phyloP scores from a whole-genome alignment of 1,140 invertebrate genomes.

The Pinna nobilis region DNA sequence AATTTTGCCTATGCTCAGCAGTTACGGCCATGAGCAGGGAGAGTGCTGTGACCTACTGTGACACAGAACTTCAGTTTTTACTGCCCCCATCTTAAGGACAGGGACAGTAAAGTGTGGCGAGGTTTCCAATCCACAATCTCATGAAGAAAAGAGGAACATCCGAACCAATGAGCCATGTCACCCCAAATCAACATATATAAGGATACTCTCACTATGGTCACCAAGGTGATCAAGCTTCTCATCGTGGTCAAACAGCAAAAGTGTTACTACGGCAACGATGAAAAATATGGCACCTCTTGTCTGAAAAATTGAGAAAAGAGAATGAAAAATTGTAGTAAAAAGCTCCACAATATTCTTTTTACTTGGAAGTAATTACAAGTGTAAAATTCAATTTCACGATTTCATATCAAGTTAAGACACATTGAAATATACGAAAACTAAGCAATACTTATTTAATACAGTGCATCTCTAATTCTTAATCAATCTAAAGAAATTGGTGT shows the following conservation, averaged over 20 bases:
- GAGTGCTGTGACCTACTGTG: too few relatives aligned
- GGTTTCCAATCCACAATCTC: too few relatives aligned
- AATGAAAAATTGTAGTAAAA: neutral
- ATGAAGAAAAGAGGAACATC: too few relatives aligned
- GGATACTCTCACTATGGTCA: slow-evolving; percentile 62
- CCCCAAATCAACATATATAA: slow-evolving; percentile 5
- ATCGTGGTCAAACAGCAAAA: slow-evolving; percentile 77
- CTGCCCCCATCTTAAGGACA: too few relatives aligned
- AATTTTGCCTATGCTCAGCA: too few relatives aligned
- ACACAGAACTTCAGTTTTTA: too few relatives aligned
- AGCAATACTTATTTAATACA: neutral
- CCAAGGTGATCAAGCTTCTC: slow-evolving; percentile 61
- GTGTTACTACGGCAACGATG: slow-evolving; percentile 73
- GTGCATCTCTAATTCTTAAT: too few relatives aligned
- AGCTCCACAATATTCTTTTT: slow-evolving; percentile 12
- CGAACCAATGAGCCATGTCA: too few relatives aligned
- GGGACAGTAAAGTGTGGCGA: too few relatives aligned
- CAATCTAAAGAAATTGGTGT: neutral
- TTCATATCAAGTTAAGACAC: neutral
- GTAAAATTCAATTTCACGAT: neutral
- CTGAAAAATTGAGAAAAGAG: slow-evolving; percentile 56
- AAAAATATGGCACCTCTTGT: slow-evolving; percentile 75
- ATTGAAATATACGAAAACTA: neutral
- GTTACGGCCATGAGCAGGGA: too few relatives aligned
- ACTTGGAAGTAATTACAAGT: neutral